Conservation (phyloP, 2,888 invertebrate species). For the Eupithecia dodoneata region DNA sequence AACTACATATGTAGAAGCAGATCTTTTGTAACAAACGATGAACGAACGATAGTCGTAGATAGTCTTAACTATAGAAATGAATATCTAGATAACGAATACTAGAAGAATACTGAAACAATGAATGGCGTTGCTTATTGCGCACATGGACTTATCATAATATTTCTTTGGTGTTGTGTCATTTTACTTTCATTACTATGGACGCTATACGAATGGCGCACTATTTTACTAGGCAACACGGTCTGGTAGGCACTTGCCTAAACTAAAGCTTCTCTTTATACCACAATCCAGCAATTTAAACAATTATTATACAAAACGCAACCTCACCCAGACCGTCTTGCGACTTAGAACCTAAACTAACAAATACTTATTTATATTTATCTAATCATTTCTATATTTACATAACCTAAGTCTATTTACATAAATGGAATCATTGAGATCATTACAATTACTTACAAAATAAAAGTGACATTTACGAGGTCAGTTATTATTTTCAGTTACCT, state of each 20-base stretch:
- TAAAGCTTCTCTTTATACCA: slow-evolving; percentile 42
- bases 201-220: slow-evolving; percentile 73
- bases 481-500: slow-evolving; percentile 57
- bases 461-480: slow-evolving; percentile 74
- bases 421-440: slow-evolving; percentile 84
- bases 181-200: slow-evolving; percentile 72
- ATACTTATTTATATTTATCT: slow-evolving; percentile 50
- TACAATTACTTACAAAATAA: slow-evolving; percentile 70
- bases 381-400: slow-evolving; percentile 69
- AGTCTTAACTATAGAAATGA: slow-evolving; percentile 40
- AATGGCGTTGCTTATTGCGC: slow-evolving; percentile 72
- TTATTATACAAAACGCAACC: slow-evolving; percentile 50
- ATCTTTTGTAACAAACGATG: slow-evolving; percentile 28
- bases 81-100: slow-evolving; percentile 64
- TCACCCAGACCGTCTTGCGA: slow-evolving; percentile 57
- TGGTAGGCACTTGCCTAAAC: slow-evolving; percentile 49
- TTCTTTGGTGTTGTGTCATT: slow-evolving; percentile 83
- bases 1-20: slow-evolving; percentile 22
- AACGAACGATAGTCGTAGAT: slow-evolving; percentile 6
- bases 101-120: slow-evolving; percentile 77
- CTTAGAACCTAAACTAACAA: slow-evolving; percentile 59
- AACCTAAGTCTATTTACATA: slow-evolving; percentile 75
- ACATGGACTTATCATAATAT: slow-evolving; percentile 73
- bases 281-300: slow-evolving; percentile 48
- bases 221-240: slow-evolving; percentile 51